Conservation (phyloP, 2,888 invertebrate species). For the Bugulina stolonifera region DNA sequence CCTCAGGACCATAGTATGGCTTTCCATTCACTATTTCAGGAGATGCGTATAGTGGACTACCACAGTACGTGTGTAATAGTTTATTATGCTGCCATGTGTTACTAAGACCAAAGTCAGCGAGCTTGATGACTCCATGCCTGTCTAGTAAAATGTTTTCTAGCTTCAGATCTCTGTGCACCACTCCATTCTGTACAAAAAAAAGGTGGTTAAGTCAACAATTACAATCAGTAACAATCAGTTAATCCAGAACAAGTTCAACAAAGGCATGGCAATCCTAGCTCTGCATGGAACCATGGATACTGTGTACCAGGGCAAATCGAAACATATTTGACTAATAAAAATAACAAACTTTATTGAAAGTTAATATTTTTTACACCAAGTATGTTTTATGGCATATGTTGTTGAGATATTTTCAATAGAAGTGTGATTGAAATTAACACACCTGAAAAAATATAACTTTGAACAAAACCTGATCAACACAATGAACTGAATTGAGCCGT, state of each 20-base stretch:
- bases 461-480: too few relatives aligned
- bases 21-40: constrained; percentile 96
- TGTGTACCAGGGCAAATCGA: background rate
- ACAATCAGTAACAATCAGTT: too few relatives aligned
- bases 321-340: background rate
- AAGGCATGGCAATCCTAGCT: too few relatives aligned
- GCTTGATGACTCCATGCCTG: constrained; percentile 89
- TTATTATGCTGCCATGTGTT: constrained; percentile 89
- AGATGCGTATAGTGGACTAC: constrained; percentile 91
- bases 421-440: background rate
- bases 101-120: constrained; percentile 96
- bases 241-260: too few relatives aligned
- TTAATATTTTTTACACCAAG: background rate
- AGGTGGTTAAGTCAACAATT: too few relatives aligned
- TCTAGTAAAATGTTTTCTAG: constrained; percentile 89
- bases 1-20: constrained; percentile 95
- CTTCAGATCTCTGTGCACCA: constrained; percentile 92
- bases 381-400: background rate
- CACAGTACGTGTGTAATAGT: constrained; percentile 84
- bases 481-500: background rate
- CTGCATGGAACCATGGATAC: background rate
- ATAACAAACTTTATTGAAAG: background rate
- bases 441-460: background rate
- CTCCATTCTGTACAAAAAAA: constrained; percentile 66
- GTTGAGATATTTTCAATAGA: too few relatives aligned